Conservation (phyloP, 2,888 invertebrate genomes). For the Cantharis rustica region DNA sequence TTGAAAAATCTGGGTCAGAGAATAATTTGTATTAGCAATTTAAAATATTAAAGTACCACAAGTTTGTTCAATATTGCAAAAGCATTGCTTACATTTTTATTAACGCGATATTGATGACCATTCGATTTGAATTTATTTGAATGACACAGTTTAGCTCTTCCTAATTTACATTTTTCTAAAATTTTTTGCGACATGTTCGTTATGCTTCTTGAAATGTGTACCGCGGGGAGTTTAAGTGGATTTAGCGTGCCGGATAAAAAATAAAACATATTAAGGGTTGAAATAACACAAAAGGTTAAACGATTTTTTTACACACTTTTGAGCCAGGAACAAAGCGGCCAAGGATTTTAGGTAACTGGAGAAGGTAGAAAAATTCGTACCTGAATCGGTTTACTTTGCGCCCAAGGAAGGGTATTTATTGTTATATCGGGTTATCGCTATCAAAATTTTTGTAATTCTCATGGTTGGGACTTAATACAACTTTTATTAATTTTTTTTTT, state of each 20-base stretch:
- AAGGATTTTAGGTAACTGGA: conserved; percentile 24
- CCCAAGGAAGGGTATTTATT: conserved; percentile 5
- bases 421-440: conserved; percentile 10
- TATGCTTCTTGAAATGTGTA: neutral
- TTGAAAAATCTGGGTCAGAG: conserved; percentile 33
- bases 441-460: conserved; percentile 1
- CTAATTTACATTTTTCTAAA: neutral
- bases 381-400: conserved; percentile 6
- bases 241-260: conserved; percentile 3
- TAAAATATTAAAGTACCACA: conserved; percentile 28
- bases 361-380: conserved; percentile 26
- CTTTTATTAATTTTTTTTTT: neutral
- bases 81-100: conserved; percentile 29
- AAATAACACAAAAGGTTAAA: conserved; percentile 20
- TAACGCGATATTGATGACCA: conserved; percentile 26
- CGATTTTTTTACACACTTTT: conserved; percentile 29
- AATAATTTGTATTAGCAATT: conserved; percentile 35
- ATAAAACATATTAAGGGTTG: conserved; percentile 19
- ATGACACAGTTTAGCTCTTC: neutral
- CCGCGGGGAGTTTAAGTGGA: conserved; percentile 6
- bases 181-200: conserved; percentile 1
- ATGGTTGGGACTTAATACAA: neutral
- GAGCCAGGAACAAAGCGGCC: conserved; percentile 19
- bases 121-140: conserved; percentile 17
- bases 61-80: conserved; percentile 27